Percentiles rank a stretch among this genome's conserved stretches.
Conservation (phyloP, 92 coral and sea anemone genomes). For the Phenganax marumi region DNA sequence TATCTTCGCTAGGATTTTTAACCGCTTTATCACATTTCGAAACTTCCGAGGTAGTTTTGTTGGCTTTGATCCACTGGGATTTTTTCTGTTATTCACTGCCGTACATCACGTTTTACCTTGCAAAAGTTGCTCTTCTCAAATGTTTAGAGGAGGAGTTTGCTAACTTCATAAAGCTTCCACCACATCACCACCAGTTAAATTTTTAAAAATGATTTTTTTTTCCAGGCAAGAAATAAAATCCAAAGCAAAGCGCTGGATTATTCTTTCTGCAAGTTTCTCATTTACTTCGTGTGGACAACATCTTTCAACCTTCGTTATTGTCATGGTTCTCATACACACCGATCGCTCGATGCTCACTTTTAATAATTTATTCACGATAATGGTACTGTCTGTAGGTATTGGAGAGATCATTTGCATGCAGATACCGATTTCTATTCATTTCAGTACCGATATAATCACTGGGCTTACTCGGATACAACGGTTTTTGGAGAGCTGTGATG, state of each 20-base stretch:
- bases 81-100: no score
- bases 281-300: slow-evolving; percentile 15
- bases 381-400: slow-evolving; percentile 10
- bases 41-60: no score
- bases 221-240: slow-evolving; percentile 18
- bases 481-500: slow-evolving; percentile 6
- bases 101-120: no score
- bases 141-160: background rate
- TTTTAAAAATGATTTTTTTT: background rate
- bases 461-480: slow-evolving; percentile 16
- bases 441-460: slow-evolving; percentile 1
- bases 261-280: slow-evolving; percentile 9
- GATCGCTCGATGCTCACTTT: slow-evolving; percentile 12
- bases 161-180: background rate
- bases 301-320: slow-evolving; percentile 9
- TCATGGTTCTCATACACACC: background rate
- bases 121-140: no score
- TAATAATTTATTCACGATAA: slow-evolving; percentile 4
- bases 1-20: no score
- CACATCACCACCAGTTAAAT: background rate
- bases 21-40: no score
- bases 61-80: no score
- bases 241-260: slow-evolving; percentile 13
- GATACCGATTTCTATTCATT: slow-evolving; percentile 9
- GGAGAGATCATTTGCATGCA: slow-evolving; percentile 19